Conservation (phyloP, 2,888 invertebrate genomes). For the Macaria notata region DNA sequence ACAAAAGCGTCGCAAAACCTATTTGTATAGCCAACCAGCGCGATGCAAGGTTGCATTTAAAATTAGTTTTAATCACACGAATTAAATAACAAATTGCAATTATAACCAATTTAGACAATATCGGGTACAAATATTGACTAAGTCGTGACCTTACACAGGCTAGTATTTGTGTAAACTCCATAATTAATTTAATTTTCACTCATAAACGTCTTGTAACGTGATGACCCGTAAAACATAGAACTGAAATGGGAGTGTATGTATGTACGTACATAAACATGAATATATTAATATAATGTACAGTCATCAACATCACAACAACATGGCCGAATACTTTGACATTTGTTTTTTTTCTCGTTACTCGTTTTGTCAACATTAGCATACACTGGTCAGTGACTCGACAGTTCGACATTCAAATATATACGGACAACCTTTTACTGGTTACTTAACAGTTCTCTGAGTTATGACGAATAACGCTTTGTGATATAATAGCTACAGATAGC, state of each 20-base stretch:
- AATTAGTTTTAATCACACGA: too few relatives aligned
- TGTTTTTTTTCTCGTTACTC: slow-evolving; percentile 38
- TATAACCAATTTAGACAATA: too few relatives aligned
- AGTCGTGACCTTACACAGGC: too few relatives aligned
- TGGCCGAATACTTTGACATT: slow-evolving; percentile 64
- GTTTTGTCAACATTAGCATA: slow-evolving; percentile 69
- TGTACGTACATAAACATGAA: too few relatives aligned
- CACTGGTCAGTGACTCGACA: slow-evolving; percentile 62
- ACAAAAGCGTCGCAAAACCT: too few relatives aligned
- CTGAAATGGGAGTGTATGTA: slow-evolving; percentile 64
- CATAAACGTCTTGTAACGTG: slow-evolving; percentile 38
- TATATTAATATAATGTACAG: slow-evolving; percentile 49
- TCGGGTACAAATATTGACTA: too few relatives aligned
- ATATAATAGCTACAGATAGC: slow-evolving; percentile 25
- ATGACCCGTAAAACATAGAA: slow-evolving; percentile 57
- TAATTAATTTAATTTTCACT: neutral
- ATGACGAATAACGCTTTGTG: slow-evolving; percentile 29
- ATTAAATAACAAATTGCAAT: too few relatives aligned
- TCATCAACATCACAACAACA: slow-evolving; percentile 69
- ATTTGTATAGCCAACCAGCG: too few relatives aligned
- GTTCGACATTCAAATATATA: slow-evolving; percentile 62
- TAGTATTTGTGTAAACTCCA: too few relatives aligned
- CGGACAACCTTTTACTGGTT: slow-evolving; percentile 55
- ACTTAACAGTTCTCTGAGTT: slow-evolving; percentile 32
- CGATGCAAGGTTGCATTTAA: too few relatives aligned